Evolutionary conservation across 2,888 invertebrate genomes (phyloP), one percentile per base, ranked within the genome.

Genomic region (Acrobasis repandana): DNA sequence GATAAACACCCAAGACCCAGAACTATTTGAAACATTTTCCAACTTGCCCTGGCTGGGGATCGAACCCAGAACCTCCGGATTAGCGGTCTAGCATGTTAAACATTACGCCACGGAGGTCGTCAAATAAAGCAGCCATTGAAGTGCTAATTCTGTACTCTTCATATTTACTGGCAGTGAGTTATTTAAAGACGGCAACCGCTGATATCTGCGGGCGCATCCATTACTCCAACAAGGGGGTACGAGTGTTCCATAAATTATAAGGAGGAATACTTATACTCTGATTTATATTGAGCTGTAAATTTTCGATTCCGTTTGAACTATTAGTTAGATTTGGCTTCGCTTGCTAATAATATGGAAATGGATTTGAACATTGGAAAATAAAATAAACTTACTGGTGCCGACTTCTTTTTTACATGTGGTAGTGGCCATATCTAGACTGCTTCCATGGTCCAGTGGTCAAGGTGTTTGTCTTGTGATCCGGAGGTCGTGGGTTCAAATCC

Each of bases 131-230:
- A 20, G 56, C 62, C 52, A 56, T 50, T 57, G 8, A 43, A 43
- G 4, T 43, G 14, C 11, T n/a, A 3, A 43, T n/a, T 43, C 43
- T 43, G 43, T 43, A 5, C 1, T n/a, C n/a, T 43, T n/a, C 6
- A 14, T 43, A 43, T 14, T 43, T 43, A n/a, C 11, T 43, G 43
- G 60, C 75, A 75, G 80, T 87, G 86, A 86, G 88, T 89, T 83
- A 90, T 89, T 88, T 88, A 87, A 88, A 87, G 89, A 87, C 86
- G 81, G 82, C 76, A 76, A 77, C 77, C 71, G 75, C 83, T 87
- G 90, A 87, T 91, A 92, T 89, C 91, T 87, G 82, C 74, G 82
- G 81, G 75, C 75, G 81, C 90, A 90, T 91, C 88, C 85, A 90
- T 92, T 92, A 89, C 84, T 77, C 77, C 79, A 82, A 83, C 85